These are phyloP conservation scores for Reticulitermes speratus DNA, from an alignment of 1,140 invertebrate species.

Conservation along the genomic window DNA sequence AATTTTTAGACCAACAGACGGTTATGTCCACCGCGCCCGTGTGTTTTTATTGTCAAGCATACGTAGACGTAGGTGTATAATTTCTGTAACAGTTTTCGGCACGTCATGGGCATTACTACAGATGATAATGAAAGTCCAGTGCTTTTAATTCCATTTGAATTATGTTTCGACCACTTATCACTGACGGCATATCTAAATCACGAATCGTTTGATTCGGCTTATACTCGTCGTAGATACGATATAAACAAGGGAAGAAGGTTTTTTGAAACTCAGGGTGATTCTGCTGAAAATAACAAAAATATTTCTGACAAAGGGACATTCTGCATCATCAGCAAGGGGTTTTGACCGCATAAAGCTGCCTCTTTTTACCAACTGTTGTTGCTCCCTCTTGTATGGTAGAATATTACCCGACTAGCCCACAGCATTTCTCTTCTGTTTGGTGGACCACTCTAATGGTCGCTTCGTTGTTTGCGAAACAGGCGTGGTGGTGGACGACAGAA, in stretches of 20 bases:
- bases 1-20: too few relatives aligned
- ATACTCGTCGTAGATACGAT: too few relatives aligned
- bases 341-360: constrained; percentile 2
- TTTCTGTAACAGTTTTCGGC: too few relatives aligned
- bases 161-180: too few relatives aligned
- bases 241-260: background rate
- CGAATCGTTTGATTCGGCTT: too few relatives aligned
- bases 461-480: background rate
- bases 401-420: background rate
- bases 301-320: background rate
- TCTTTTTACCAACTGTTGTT: background rate
- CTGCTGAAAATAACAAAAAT: constrained; percentile 16
- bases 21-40: too few relatives aligned
- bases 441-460: background rate
- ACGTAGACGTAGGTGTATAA: too few relatives aligned
- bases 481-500: constrained; percentile 7
- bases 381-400: background rate
- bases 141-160: too few relatives aligned
- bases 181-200: too few relatives aligned
- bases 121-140: too few relatives aligned
- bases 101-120: too few relatives aligned
- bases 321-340: constrained; percentile 6
- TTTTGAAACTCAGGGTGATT: constrained; percentile 18
- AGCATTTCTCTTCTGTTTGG: constrained; percentile 12
- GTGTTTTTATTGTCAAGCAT: too few relatives aligned